Conservation (phyloP, 2,113 vertebrate genomes). For the Atlantisia rogersi region DNA sequence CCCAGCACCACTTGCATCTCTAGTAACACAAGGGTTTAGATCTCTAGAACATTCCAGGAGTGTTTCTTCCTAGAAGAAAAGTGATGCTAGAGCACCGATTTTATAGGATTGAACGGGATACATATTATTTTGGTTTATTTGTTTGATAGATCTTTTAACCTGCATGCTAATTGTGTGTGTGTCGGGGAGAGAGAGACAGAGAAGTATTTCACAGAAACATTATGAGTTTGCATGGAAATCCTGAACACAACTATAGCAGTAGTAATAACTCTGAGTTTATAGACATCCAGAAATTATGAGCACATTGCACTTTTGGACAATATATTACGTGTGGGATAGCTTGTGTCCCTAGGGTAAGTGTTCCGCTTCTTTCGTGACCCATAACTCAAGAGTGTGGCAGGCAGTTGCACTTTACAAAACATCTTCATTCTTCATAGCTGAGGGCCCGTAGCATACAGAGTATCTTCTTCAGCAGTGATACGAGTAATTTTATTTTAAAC, state of each 20-base stretch:
- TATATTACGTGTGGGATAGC: constrained; percentile 67
- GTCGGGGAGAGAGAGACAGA: not conserved
- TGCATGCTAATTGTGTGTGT: not conserved
- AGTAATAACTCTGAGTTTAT: constrained; percentile 69
- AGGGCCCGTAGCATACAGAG: not conserved
- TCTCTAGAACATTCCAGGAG: not conserved
- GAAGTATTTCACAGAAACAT: not conserved
- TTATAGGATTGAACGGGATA: not conserved
- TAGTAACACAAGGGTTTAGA: not conserved
- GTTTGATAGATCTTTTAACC: constrained; percentile 16
- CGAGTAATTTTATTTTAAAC: constrained; percentile 66
- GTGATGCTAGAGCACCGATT: not conserved
- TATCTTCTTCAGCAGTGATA: constrained; percentile 55
- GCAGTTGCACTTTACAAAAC: constrained; percentile 30
- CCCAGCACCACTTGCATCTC: not conserved
- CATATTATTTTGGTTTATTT: not conserved
- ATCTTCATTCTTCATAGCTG: constrained; percentile 65
- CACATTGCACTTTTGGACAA: constrained; percentile 71
- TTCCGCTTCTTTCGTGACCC: constrained; percentile 63
- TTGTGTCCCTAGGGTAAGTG: constrained; percentile 70
- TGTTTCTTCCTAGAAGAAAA: not conserved
- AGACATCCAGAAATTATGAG: constrained; percentile 71
- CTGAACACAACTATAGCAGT: constrained; percentile 8
- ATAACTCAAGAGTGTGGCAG: constrained; percentile 66
- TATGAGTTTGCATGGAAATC: constrained; percentile 41